Percentiles rank a stretch among this genome's conserved stretches.
Conservation (phyloP, 2,888 invertebrate genomes). For the Frankliniella intonsa region DNA sequence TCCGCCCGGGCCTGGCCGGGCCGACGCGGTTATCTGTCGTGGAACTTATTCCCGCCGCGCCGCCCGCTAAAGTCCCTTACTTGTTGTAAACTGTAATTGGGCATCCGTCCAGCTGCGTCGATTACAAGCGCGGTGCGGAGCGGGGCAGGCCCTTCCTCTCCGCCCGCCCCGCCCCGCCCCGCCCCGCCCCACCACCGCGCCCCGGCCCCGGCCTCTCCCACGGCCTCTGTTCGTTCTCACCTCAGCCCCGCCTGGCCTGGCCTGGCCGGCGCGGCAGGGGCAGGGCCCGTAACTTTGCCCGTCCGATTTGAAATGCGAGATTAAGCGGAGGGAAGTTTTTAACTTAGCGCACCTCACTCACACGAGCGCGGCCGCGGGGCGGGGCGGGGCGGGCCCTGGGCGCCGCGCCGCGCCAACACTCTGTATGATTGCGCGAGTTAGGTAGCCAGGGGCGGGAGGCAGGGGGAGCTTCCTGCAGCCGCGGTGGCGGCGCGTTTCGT, state of each 20-base stretch:
- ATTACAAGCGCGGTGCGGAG: not conserved
- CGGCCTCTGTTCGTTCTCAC: too few species aligned
- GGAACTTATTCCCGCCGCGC: slow-evolving; percentile 1
- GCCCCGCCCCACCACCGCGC: not conserved
- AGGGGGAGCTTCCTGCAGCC: not conserved
- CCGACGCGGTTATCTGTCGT: slow-evolving; percentile 15
- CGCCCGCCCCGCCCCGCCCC: not conserved
- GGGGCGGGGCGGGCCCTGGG: too few species aligned
- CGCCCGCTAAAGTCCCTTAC: slow-evolving; percentile 15
- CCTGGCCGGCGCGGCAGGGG: too few species aligned
- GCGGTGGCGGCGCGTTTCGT: not conserved
- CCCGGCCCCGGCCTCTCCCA: not conserved
- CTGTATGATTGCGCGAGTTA: too few species aligned
- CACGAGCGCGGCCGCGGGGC: too few species aligned
- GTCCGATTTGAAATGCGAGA: too few species aligned
- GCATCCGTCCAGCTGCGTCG: slow-evolving; percentile 25
- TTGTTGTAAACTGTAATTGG: slow-evolving; percentile 27
- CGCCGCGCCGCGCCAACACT: too few species aligned
- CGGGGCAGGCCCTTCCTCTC: not conserved
- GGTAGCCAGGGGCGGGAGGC: too few species aligned
- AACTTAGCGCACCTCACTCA: too few species aligned
- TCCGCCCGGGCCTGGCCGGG: not conserved
- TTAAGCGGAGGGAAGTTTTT: too few species aligned
- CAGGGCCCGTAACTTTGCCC: too few species aligned
- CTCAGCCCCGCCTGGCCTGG: too few species aligned